phyloP scores from a whole-genome alignment of 1,140 invertebrate species.

The Amyelois transitella region DNA sequence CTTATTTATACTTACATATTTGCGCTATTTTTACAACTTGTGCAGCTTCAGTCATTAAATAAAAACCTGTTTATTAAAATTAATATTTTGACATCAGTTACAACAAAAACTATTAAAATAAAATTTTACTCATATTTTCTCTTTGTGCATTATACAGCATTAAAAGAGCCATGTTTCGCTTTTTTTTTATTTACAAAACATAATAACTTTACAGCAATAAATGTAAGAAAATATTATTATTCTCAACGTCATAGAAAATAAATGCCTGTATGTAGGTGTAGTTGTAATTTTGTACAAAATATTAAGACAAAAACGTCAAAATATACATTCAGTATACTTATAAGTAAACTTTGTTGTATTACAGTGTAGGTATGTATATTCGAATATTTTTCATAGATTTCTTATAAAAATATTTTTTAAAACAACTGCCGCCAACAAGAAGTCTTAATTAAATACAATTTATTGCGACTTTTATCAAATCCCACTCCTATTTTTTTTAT shows the following conservation, averaged over 20 bases:
- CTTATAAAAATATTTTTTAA: conserved; percentile 15
- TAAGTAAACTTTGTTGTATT: neutral
- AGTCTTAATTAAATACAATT: conserved; percentile 6
- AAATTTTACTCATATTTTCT: neutral
- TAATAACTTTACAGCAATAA: neutral
- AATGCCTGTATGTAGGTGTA: neutral
- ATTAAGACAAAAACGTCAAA: conserved; percentile 2
- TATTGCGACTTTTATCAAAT: conserved; percentile 8
- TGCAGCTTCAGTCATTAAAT: neutral
- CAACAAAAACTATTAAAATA: neutral
- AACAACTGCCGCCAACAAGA: conserved; percentile 8
- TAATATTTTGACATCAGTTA: neutral
- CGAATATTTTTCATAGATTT: neutral
- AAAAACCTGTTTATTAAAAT: neutral
- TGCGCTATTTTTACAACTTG: neutral
- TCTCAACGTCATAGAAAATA: neutral
- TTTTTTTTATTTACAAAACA: conserved; percentile 2
- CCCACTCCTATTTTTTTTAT: neutral
- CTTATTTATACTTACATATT: no score
- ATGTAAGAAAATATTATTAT: neutral
- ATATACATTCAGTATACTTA: neutral
- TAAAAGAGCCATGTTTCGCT: neutral
- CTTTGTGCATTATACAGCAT: neutral
- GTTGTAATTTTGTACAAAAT: conserved; percentile 3
- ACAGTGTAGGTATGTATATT: neutral